These are phyloP conservation scores for Amblyteles armatorius DNA, from an alignment of 2,888 invertebrate species.

Conservation along the genomic window DNA sequence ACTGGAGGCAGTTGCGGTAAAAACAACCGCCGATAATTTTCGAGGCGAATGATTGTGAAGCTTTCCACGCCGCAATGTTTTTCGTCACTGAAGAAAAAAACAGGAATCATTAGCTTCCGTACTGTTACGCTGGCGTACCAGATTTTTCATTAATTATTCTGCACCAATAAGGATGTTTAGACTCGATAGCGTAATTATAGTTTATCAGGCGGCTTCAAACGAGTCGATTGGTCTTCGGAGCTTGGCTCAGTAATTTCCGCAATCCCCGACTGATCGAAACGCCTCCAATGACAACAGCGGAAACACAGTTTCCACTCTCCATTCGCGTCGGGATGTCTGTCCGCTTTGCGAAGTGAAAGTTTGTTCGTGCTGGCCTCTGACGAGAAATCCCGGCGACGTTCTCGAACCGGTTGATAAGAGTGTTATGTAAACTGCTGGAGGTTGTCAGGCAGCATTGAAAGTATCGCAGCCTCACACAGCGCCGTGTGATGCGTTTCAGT, in stretches of 20 bases:
- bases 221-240: too few relatives aligned
- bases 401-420: conserved; percentile 56
- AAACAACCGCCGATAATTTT: too few relatives aligned
- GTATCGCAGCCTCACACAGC: conserved; percentile 45
- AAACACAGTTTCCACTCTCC: background rate
- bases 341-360: conserved; percentile 35
- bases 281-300: background rate
- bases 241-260: background rate
- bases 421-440: conserved; percentile 49
- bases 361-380: conserved; percentile 56
- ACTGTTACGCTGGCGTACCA: too few relatives aligned
- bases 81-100: too few relatives aligned
- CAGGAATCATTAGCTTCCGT: too few relatives aligned
- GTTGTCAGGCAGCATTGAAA: conserved; percentile 29
- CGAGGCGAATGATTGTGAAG: too few relatives aligned
- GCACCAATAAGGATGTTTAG: too few relatives aligned
- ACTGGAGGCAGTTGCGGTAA: too few relatives aligned
- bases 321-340: background rate
- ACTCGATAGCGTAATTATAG: background rate
- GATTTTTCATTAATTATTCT: too few relatives aligned
- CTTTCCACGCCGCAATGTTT: too few relatives aligned
- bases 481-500: conserved; percentile 28
- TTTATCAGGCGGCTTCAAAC: background rate
- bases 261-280: background rate
- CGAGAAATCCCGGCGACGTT: background rate